Evolutionary conservation across 2,797 vertebrate species (phyloP).

Genomic region (Schizothorax lantsangensis): DNA sequence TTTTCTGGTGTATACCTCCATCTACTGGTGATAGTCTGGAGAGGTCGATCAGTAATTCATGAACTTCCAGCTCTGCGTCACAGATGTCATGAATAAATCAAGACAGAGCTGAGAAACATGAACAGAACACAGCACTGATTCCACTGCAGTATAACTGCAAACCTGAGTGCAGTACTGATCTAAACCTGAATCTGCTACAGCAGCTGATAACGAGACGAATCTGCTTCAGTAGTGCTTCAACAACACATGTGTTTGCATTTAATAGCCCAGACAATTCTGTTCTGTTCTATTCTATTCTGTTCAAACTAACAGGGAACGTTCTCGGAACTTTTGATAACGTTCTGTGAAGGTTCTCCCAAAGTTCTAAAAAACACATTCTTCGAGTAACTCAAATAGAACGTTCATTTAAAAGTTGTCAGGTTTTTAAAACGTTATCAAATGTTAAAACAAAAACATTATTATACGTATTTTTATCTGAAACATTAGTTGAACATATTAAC

Average conservation of each 20-base stretch:
- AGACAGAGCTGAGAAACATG: not conserved
- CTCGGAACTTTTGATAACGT: not conserved
- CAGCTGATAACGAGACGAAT: not conserved
- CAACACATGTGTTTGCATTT: not conserved
- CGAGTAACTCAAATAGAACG: not conserved
- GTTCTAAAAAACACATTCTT: not conserved
- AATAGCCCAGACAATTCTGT: not conserved
- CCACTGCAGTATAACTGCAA: not conserved
- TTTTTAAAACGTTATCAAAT: not conserved
- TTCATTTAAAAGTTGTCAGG: not conserved
- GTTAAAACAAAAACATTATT: not conserved
- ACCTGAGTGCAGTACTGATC: too few relatives aligned
- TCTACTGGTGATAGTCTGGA: not conserved
- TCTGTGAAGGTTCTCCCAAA: not conserved
- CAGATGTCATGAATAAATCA: slow-evolving; percentile 1
- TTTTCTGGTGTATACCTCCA: not conserved
- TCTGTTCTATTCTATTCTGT: not conserved
- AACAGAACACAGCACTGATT: not conserved
- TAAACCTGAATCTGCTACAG: not conserved
- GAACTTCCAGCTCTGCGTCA: not conserved
- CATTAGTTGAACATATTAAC: not conserved
- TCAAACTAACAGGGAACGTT: not conserved
- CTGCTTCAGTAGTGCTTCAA: not conserved
- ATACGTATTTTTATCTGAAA: not conserved
- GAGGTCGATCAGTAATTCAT: not conserved